Percentiles rank a stretch among this genome's conserved stretches.
These are phyloP conservation scores for Epizoanthus fatuus DNA, from an alignment of 92 coral and sea anemone species.

Conservation along the genomic window DNA sequence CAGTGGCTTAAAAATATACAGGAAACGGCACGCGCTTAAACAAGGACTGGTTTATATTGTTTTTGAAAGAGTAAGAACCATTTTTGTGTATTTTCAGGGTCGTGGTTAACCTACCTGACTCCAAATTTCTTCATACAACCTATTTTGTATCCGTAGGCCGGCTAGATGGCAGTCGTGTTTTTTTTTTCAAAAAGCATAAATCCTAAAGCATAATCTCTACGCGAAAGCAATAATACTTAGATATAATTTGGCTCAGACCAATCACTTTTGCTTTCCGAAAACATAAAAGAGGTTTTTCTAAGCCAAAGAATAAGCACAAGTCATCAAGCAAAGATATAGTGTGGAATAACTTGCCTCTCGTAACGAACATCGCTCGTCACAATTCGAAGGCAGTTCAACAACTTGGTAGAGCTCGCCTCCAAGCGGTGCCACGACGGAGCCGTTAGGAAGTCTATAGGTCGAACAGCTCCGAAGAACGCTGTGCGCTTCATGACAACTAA, in stretches of 20 bases:
- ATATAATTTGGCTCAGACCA: too few species aligned
- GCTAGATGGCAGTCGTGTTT: too few species aligned
- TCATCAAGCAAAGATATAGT: not conserved
- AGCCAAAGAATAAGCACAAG: too few species aligned
- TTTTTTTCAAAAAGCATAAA: too few species aligned
- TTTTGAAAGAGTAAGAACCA: not conserved
- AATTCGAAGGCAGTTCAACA: slow-evolving; percentile 83
- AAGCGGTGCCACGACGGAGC: slow-evolving; percentile 84
- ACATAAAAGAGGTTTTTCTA: not conserved
- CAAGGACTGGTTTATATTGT: not conserved
- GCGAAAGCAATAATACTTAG: too few species aligned
- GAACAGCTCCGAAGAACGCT: slow-evolving; percentile 82
- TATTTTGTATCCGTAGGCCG: not conserved
- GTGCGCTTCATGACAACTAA: slow-evolving; percentile 84
- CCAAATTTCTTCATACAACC: not conserved
- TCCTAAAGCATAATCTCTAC: too few species aligned
- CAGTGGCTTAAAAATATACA: not conserved
- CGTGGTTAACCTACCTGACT: not conserved
- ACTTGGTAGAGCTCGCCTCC: slow-evolving; percentile 95
- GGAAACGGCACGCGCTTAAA: slow-evolving; percentile 7
- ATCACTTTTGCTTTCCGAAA: too few species aligned
- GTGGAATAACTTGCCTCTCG: slow-evolving; percentile 58
- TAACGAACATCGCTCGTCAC: slow-evolving; percentile 83
- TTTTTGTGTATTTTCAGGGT: not conserved
- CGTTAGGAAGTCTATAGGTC: slow-evolving; percentile 87